Base-by-base conservation (phyloP, 1,140 invertebrate genomes). In the Bombus consobrinus region DNA sequence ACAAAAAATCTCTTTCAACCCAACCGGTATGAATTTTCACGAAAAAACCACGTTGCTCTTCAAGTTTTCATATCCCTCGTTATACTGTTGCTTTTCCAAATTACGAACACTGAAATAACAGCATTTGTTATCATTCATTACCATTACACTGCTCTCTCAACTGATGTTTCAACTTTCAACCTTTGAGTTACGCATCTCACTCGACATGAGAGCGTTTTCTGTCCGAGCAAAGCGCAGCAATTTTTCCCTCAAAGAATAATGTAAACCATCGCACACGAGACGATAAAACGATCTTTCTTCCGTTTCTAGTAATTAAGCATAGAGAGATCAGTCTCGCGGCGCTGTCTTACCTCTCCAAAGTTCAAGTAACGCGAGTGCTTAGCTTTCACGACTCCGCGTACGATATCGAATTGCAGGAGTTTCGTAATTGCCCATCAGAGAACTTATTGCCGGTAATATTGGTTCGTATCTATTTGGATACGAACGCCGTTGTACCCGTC, bases 361-460 rank as follows among this genome's bases (percentile, higher is more conserved):
- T 76, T 76, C 73, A 25, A 83, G 41, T 77, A 77, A 83, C 34
- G 64, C 25, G 34, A 39, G 64, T 47, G 25, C 64, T 39, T 47
- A 37, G 32, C 69, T 68, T 64, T 69, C 43, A 34, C 43, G 73
- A 37, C 59, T 47, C 43, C 3, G 3, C n/a, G 43, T 34, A 32
- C 43, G 57, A 41, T 69, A 71, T 68, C 41, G 25, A 59, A 64
- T 43, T 32, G 57, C 10, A 28, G 74, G 64, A 69, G 62, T 77
- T 77, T 47, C 34, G 59, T 77, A 83, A 83, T 71, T 76, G 81
- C 64, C 74, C 64, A 69, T 77, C 43, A 57, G 62, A 25, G 72
- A 77, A 83, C 64, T 83, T 77, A 83, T 83, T 77, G 81, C 64
- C 18, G 6, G 47, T 83, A 83, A 77, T 74, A 74, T 68, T 77